Percentiles rank a stretch among this genome's conserved stretches.
These are phyloP conservation scores for Actinemys pallida DNA, from an alignment of 2,113 vertebrate species.

Conservation along the genomic window DNA sequence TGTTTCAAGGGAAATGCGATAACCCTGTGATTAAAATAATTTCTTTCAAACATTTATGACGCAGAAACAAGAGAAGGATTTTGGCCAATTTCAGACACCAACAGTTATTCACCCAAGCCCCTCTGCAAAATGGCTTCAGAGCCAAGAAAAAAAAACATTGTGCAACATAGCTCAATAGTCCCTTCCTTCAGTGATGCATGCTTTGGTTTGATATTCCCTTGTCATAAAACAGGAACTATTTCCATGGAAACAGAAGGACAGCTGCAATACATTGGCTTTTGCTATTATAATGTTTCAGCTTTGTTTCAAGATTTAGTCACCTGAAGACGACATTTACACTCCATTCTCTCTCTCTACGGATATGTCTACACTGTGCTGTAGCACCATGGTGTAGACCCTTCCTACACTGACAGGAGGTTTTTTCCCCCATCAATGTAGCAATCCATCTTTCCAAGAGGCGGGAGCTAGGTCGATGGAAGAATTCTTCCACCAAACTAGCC, in stretches of 20 bases:
- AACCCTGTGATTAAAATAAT: not conserved
- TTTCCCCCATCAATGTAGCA: too few species aligned
- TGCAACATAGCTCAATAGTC: not conserved
- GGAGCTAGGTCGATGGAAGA: too few species aligned
- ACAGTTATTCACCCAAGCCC: accelerated
- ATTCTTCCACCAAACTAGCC: too few species aligned
- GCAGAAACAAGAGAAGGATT: not conserved
- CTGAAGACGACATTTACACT: not conserved
- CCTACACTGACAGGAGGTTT: not conserved
- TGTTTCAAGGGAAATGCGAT: constrained; percentile 10
- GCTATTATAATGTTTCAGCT: not conserved
- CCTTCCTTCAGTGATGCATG: not conserved
- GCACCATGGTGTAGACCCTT: not conserved
- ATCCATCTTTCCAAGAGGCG: too few species aligned
- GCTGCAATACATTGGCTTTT: not conserved
- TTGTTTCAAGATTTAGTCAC: not conserved
- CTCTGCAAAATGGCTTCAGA: not conserved
- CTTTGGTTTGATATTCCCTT: not conserved
- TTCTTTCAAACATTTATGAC: not conserved
- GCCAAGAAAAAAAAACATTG: not conserved
- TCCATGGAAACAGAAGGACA: not conserved
- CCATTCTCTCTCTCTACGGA: not conserved
- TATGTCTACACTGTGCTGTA: not conserved
- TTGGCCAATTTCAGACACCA: not conserved
- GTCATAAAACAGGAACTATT: not conserved